Evolutionary conservation across 2,113 vertebrate genomes (phyloP), one percentile per base, ranked within the genome.

Genomic region (Lichenostomus cassidix): DNA sequence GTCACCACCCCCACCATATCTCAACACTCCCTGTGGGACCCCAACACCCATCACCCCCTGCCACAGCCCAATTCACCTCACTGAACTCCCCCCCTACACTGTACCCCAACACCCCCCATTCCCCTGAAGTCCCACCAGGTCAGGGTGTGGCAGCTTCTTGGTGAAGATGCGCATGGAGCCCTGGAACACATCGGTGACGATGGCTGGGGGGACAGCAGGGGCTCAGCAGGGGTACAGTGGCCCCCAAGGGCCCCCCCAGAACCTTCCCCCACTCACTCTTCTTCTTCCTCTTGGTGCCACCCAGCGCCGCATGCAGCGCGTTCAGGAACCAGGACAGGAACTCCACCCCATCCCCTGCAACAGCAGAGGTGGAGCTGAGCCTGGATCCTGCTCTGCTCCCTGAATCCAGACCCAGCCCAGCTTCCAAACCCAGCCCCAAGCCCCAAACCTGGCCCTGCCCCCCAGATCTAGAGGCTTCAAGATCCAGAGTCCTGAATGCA

Each of bases 301-400:
- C 99, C 15, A 99, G 97, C 7, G 99, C 99, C 0, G 99, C 98
- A 62, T 99, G 99, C 70, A 99, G 96, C 3, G 99, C 99, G 29
- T 99, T 99, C 78, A 99, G 95, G 97, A 99, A 99, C 99, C 99
- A 99, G 6, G 99, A 99, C 81, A 99, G 98, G 77, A 99, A 99
- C 87, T 99, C 99, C 8, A 99, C 99, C 73, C 99, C 99, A 28
- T 99, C 99, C 47, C 99, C 99, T 87, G 55, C 3, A 23, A 68
- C 3, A 2, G 33, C 53, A 60, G 22, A 15, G 63, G 46, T 28
- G 23, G 7, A 53, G 63, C 15, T 60, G 27, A 69, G 55, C 83
- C 31, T 0, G 1, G 21, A 22, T 16, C 35, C 42, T 15, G 50
- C 60, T 28, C 19, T n/a, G 50, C 16, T 18, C 20, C 12, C 29